Percentiles rank a stretch among this genome's conserved stretches.
Conservation (phyloP, 2,113 vertebrate species). For the Physeter macrocephalus region DNA sequence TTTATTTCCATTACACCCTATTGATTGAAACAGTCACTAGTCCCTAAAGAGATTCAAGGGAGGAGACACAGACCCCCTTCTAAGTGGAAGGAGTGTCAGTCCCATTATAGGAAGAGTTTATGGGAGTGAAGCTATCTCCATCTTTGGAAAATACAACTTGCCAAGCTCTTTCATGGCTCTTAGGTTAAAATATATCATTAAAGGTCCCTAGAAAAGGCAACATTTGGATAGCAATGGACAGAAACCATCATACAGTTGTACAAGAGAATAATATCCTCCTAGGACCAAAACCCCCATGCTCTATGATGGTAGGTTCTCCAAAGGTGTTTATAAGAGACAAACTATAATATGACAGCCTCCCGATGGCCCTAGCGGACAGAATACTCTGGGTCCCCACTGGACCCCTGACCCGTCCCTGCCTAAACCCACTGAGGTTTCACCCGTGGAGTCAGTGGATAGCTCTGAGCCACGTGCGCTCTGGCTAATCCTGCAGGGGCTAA, state of each 20-base stretch:
- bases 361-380: too few species aligned
- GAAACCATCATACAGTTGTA: neutral
- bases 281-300: neutral
- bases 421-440: too few species aligned
- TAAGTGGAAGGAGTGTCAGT: neutral
- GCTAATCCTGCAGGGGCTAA: neutral
- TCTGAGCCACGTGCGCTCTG: neutral
- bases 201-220: neutral
- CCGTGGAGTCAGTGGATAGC: neutral
- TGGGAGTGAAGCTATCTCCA: neutral
- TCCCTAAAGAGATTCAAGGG: neutral
- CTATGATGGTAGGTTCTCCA: neutral
- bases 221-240: neutral
- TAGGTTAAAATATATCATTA: neutral
- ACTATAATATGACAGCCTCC: accelerated
- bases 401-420: accelerated
- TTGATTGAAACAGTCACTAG: neutral
- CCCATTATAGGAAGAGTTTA: neutral
- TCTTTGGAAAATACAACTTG: neutral
- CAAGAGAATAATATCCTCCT: neutral
- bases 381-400: accelerated
- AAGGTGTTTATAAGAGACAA: neutral
- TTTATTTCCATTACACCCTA: neutral
- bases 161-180: neutral
- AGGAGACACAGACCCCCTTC: neutral